Evolutionary conservation across 2,113 vertebrate species (phyloP).

Genomic region (Neodon shergylaensis): DNA sequence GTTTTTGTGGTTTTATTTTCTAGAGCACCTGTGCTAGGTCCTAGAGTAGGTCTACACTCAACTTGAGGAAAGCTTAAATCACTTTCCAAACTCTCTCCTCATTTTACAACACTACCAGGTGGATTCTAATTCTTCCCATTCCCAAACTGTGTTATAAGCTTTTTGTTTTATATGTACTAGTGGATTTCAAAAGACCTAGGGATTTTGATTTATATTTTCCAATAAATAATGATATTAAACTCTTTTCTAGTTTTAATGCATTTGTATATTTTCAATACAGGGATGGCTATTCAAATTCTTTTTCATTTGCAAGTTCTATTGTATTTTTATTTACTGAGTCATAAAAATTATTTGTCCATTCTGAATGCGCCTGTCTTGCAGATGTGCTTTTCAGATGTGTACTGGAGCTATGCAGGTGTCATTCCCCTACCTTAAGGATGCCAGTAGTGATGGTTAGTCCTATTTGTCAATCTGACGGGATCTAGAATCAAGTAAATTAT

Average conservation of each 20-base stretch:
- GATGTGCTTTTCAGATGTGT: background rate
- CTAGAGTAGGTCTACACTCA: background rate
- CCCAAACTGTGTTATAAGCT: background rate
- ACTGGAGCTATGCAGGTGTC: background rate
- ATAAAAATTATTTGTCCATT: background rate
- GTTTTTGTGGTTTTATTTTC: conserved; percentile 5
- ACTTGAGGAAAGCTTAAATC: background rate
- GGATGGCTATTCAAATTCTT: background rate
- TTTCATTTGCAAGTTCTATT: background rate
- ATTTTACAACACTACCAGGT: background rate
- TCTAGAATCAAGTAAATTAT: background rate
- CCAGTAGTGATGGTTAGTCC: background rate
- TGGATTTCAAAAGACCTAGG: background rate
- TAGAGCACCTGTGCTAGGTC: background rate
- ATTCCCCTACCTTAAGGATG: background rate
- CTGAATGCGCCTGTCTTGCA: background rate
- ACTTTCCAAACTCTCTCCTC: background rate
- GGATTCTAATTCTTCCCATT: background rate
- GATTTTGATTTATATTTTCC: background rate
- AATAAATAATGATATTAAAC: background rate
- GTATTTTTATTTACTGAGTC: background rate
- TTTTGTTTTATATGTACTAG: background rate
- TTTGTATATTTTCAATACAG: background rate
- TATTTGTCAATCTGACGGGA: background rate
- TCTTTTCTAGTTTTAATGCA: background rate